Evolutionary conservation across 2,888 invertebrate species (phyloP), one percentile per base, ranked within the genome.

Genomic region (Antheraea yamamai): DNA sequence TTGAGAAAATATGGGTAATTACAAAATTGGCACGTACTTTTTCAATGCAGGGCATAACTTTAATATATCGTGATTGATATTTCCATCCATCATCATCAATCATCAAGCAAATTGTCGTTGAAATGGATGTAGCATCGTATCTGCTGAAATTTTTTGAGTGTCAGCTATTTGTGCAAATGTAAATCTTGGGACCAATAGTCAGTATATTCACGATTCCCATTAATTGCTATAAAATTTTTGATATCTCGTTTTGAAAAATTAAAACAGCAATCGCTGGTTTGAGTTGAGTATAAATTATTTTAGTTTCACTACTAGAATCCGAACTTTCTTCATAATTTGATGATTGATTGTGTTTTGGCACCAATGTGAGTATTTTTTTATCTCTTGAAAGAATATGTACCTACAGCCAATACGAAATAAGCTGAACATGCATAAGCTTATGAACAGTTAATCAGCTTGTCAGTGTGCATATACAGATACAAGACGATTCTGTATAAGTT

Each of bases 291-390:
- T 30, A 74, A 74, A 72, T 74, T 74, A 55, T 73, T 30, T 2
- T 72, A 55, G 72, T 68, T 76, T 74, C 76, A 76, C 72, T 74
- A 72, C 58, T 72, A 73, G 76, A 76, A 72, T 72, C 74, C 73
- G 71, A 70, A 73, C 74, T 76, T 76, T 77, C 74, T 74, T 75
- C 75, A 77, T 76, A 73, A 74, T 77, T 75, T 76, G 77, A 77
- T 77, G 76, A 75, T 55, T 77, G 75, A 75, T 47, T 73, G 76
- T 73, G 75, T 73, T 75, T 75, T 75, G 75, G 73, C 75, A 77
- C 73, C 71, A 77, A 75, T 71, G 71, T 20, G 47, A 47, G 47
- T 47, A 71, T 47, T 71, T 71, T 71, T 39, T 47, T 71, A 75
- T 73, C 75, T 75, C 73, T 76, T 76, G 71, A 76, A 75, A 76